Base-by-base conservation (phyloP, 35 echinoderm and acorn worm species). In the Apostichopus parvimensis region DNA sequence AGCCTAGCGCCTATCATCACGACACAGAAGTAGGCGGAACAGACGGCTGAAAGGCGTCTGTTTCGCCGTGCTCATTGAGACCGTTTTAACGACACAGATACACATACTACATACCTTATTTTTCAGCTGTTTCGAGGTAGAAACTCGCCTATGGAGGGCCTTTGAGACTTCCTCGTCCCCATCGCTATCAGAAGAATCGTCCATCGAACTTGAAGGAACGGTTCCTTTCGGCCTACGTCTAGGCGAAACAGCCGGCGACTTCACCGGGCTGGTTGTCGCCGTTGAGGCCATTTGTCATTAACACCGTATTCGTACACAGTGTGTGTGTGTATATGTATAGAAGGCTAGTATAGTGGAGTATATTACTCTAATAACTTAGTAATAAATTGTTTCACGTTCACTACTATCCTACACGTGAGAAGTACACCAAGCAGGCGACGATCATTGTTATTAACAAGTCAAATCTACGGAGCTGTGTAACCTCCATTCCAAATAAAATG, bases 41-140 rank as follows among this genome's bases (percentile, higher is more conserved):
- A 58, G 54, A 61, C 81, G 81, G 81, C 56, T 22, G 81, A 56
- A 21, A 84, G 81, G 81, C 17, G 17, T 22, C 15, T 84, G 81
- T 84, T 54, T 5, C 8, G 55, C 18, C 81, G 9, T 5, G 81
- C 56, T 22, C 54, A 84, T 10, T 58, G 28, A 54, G 0, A 34
- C 34, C 6, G 12, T 22, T 58, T 72, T 88, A 18, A 54, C 55
- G 25, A 54, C 54, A 20, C 12, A 59, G 53, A 78, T 61, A 60
- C 9, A 92, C 64, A 6, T 23, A 57, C 0, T 1, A 45, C 80
- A 53, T 91, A 98, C 96, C 94, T 98, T 98, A 89, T 98, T 92
- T 94, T 95, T 98, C 62, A 98, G 91, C 78, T 98, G 96, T 76
- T 98, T 98, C 20, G 96, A 98, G 12, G 96, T 98, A 13, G 96